Evolutionary conservation across 2,888 invertebrate genomes (phyloP).

Genomic region (Lymantria dispar): DNA sequence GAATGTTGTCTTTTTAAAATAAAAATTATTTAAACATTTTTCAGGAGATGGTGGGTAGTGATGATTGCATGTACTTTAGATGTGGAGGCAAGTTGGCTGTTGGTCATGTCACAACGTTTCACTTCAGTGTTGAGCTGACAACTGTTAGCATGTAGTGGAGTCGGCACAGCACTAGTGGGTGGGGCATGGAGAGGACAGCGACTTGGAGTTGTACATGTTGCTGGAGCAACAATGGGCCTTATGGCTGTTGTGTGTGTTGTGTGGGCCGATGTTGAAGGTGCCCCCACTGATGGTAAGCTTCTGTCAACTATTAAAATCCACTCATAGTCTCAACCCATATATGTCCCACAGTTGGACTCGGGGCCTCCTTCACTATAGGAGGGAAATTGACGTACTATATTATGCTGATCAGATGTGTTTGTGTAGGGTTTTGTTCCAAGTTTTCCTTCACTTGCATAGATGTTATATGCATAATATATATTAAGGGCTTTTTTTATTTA

Average conservation of each 20-base stretch:
- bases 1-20: too few relatives aligned
- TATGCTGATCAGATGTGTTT: too few relatives aligned
- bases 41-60: slow-evolving; percentile 86
- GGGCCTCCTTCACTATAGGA: too few relatives aligned
- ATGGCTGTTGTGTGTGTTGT: slow-evolving; percentile 92
- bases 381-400: too few relatives aligned
- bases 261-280: slow-evolving; percentile 90
- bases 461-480: too few relatives aligned
- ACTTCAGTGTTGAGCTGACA: slow-evolving; percentile 83
- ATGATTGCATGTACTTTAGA: slow-evolving; percentile 89
- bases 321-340: too few relatives aligned
- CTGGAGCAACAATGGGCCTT: slow-evolving; percentile 90
- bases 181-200: slow-evolving; percentile 89
- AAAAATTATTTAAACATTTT: slow-evolving; percentile 18
- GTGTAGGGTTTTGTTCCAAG: too few relatives aligned
- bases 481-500: too few relatives aligned
- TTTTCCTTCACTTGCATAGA: too few relatives aligned
- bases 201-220: slow-evolving; percentile 88
- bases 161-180: slow-evolving; percentile 91
- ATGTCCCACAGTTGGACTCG: too few relatives aligned
- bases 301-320: too few relatives aligned
- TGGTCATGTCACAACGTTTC: slow-evolving; percentile 88
- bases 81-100: slow-evolving; percentile 92
- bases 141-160: slow-evolving; percentile 92
- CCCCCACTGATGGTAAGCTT: slow-evolving; percentile 84